Conservation (phyloP, 2,888 invertebrate genomes). For the Macrophya alboannulata region DNA sequence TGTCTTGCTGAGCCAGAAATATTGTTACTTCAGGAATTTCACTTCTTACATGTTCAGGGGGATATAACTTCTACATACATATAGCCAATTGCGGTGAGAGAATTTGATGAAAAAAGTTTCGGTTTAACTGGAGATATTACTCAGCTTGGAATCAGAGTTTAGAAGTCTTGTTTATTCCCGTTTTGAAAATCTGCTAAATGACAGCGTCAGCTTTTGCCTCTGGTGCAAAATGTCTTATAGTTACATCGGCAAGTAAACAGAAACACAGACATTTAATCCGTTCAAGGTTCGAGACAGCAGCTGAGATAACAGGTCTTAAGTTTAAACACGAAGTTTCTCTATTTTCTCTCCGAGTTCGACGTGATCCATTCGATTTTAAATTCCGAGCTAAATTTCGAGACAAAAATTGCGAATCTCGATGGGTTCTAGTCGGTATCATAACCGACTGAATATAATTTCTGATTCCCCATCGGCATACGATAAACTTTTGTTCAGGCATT, state of each 20-base stretch:
- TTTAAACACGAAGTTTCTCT: neutral
- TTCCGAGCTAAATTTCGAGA: neutral
- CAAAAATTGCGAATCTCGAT: neutral
- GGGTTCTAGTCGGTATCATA: neutral
- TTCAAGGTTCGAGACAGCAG: neutral
- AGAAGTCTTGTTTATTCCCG: no score
- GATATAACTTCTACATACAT: no score
- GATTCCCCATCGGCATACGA: neutral
- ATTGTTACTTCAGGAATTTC: no score
- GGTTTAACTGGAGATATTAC: neutral
- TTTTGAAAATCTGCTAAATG: neutral
- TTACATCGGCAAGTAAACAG: neutral
- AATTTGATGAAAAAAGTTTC: conserved; percentile 15
- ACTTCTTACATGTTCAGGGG: no score
- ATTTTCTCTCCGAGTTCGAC: neutral
- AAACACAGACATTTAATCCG: neutral
- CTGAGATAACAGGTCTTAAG: neutral
- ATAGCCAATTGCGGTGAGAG: no score
- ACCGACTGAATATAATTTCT: neutral
- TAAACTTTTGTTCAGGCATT: neutral
- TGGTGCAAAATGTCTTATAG: neutral
- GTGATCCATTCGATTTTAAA: neutral
- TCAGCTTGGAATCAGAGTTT: neutral
- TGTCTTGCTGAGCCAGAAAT: no score
- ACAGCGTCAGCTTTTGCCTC: neutral